Conservation (phyloP, 2,113 vertebrate genomes). For the Zapornia atra region DNA sequence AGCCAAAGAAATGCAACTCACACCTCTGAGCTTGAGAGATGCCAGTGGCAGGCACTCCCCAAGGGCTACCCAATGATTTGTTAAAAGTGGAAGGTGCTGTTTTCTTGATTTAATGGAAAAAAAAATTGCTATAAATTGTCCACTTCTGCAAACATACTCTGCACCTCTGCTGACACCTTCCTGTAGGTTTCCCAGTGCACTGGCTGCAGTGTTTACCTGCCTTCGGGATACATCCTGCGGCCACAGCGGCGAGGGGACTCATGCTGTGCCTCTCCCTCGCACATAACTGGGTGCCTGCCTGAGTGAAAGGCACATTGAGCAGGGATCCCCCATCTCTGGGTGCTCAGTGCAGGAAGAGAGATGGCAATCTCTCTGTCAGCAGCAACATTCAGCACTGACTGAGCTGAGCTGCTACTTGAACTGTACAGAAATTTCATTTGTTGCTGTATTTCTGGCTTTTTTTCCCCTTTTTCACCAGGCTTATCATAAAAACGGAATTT, state of each 20-base stretch:
- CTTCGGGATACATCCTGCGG: neutral
- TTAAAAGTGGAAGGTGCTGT: neutral
- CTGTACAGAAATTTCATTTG: neutral
- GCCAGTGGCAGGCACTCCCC: neutral
- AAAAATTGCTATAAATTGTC: neutral
- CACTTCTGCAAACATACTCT: neutral
- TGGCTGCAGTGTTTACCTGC: neutral
- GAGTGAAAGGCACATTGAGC: neutral
- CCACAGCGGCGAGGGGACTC: neutral
- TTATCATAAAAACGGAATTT: conserved; percentile 95
- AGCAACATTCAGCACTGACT: neutral
- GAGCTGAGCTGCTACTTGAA: neutral
- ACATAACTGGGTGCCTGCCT: neutral
- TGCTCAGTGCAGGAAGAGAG: neutral
- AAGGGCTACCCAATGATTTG: neutral
- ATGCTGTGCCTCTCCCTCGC: neutral
- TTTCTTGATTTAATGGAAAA: neutral
- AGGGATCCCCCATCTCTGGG: neutral
- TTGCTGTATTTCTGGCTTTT: neutral
- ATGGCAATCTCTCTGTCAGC: neutral
- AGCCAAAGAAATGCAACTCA: neutral
- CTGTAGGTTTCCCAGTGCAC: neutral
- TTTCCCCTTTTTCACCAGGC: conserved; percentile 60
- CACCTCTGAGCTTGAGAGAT: neutral
- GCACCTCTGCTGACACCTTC: neutral